A percentile compares a stretch with the other conserved stretches of the same genome.
phyloP scores from a whole-genome alignment of 2,797 vertebrate genomes.

The Pagetopsis macropterus region DNA sequence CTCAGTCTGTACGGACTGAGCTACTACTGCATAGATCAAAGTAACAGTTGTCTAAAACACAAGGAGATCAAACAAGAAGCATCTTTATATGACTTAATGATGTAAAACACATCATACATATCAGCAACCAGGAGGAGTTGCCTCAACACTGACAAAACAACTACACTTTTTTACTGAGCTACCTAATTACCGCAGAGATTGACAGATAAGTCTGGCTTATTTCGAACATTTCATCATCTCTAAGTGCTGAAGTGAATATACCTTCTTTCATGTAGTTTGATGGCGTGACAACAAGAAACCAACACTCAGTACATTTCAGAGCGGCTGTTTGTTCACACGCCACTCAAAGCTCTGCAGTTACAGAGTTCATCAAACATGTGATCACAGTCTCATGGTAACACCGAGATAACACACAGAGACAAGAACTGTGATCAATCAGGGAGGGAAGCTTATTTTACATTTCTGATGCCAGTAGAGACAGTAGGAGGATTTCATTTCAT shows the following conservation, averaged over 20 bases:
- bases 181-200: not conserved
- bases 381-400: not conserved
- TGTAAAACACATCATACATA: not conserved
- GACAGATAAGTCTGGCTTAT: not conserved
- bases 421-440: not conserved
- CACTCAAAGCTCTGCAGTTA: not conserved
- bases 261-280: slow-evolving; percentile 12
- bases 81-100: slow-evolving; percentile 13
- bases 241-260: not conserved
- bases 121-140: slow-evolving; percentile 1
- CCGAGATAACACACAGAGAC: not conserved
- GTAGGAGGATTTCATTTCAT: not conserved
- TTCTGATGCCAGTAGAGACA: not conserved
- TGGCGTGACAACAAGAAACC: not conserved
- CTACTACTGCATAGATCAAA: not conserved
- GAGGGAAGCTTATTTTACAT: not conserved
- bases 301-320: not conserved
- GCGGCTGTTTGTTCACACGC: not conserved
- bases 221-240: not conserved
- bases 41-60: not conserved
- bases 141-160: not conserved
- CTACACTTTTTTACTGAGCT: not conserved
- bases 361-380: not conserved
- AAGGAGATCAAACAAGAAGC: slow-evolving; percentile 16
- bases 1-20: no score